phyloP scores from a whole-genome alignment of 2,113 vertebrate species.

The Microtus ochrogaster region DNA sequence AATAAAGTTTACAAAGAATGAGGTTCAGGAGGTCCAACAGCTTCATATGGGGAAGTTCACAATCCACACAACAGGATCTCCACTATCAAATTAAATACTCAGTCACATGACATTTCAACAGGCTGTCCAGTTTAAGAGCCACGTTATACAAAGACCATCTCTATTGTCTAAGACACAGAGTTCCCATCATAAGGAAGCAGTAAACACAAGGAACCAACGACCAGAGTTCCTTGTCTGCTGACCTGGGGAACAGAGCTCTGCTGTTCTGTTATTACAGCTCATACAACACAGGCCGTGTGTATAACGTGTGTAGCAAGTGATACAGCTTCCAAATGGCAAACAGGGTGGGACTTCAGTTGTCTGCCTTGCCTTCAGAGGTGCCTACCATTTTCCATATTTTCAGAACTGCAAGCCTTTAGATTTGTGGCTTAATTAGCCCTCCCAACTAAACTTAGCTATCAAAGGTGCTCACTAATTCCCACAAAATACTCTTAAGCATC shows the following conservation, averaged over 20 bases:
- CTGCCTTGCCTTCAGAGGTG: constrained; percentile 22
- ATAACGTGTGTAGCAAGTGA: neutral
- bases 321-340: neutral
- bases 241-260: constrained; percentile 8
- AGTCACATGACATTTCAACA: constrained; percentile 28
- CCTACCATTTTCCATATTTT: neutral
- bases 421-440: neutral
- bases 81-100: constrained; percentile 35
- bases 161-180: neutral
- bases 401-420: constrained; percentile 10
- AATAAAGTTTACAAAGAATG: neutral
- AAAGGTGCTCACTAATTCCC: constrained; percentile 11
- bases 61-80: neutral
- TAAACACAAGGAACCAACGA: neutral
- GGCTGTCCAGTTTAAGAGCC: neutral
- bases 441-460: neutral
- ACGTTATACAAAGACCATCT: constrained; percentile 50
- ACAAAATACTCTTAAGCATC: constrained; percentile 44
- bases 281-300: neutral
- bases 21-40: neutral
- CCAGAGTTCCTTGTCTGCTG: neutral
- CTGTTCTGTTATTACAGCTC: constrained; percentile 27
- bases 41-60: constrained; percentile 10
- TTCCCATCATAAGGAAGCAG: constrained; percentile 21
- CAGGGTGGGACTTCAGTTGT: neutral